Conservation (phyloP, 1,140 invertebrate genomes). For the Drosophila miranda region DNA sequence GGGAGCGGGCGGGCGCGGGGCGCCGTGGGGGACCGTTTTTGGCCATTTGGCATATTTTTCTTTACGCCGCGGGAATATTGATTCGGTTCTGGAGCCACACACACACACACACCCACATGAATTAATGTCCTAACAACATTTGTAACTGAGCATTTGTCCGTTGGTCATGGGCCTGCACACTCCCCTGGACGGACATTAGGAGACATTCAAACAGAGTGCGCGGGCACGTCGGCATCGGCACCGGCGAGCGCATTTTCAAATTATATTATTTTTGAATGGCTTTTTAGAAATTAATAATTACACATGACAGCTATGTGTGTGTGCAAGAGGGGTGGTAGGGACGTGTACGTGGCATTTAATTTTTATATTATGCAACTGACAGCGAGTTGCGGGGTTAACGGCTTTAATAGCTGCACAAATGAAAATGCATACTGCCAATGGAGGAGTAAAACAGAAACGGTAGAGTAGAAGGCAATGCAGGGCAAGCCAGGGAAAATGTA, state of each 20-base stretch:
- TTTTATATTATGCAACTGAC: constrained; percentile 56
- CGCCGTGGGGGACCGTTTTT: constrained; percentile 16
- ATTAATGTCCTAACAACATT: constrained; percentile 71
- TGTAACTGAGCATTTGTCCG: constrained; percentile 55
- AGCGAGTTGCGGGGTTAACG: not conserved
- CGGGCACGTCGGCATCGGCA: constrained; percentile 43
- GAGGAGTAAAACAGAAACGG: not conserved
- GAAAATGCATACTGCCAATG: not conserved
- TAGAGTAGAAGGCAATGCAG: no score
- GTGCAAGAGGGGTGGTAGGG: not conserved
- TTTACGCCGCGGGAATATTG: constrained; percentile 55
- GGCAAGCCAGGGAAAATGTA: no score
- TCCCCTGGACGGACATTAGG: constrained; percentile 38
- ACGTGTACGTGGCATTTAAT: constrained; percentile 69
- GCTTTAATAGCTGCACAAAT: constrained; percentile 52
- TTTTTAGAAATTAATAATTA: constrained; percentile 80
- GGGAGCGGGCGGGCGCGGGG: no score
- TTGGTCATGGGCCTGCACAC: constrained; percentile 21
- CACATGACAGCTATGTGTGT: constrained; percentile 54
- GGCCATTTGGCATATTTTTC: constrained; percentile 30
- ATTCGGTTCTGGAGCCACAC: constrained; percentile 11
- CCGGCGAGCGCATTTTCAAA: constrained; percentile 61
- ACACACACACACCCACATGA: constrained; percentile 25
- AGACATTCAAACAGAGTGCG: constrained; percentile 20
- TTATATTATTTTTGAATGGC: constrained; percentile 78